Base-by-base conservation (phyloP, 2,888 invertebrate species). In the Prenolepis imparis region DNA sequence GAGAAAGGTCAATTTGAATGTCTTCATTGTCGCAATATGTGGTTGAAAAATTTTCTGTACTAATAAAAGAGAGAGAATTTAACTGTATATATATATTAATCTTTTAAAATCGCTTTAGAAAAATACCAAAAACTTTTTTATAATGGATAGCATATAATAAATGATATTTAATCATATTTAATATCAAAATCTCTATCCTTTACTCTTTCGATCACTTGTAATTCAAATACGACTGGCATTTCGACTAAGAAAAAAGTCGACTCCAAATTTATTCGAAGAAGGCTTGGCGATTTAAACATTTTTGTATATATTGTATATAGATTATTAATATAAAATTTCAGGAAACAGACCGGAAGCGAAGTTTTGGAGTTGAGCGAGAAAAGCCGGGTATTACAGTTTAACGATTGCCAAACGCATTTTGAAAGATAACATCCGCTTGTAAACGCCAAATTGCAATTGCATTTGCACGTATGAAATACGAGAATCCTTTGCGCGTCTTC, bases 351-450 rank as follows among this genome's bases (percentile, higher is more conserved):
- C 36, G 48, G 39, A 64, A 75, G 15, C 21, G 21, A 63, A 48
- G 48, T 63, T 63, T 48, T 21, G 32, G 21, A 36, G 21, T 48
- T 21, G 15, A 8, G 28, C 28, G 44, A 21, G 63, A 36, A 36
- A 52, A 63, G 21, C 4, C 44, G 15, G 52, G 48, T 21, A 74
- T 63, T 63, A 73, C 18, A 11, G 11, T 32, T 48, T 12, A n/a
- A 28, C 15, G 3, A 15, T 21, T 74, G 63, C 63, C 48, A 63
- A 75, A 18, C 36, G 48, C 63, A 63, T 75, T 52, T 75, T 48
- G 32, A 18, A 64, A 64, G 63, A 48, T 74, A 52, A 64, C 6
- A 32, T 61, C 11, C 44, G 44, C 36, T 0, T 39, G 28, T 55
- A 66, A 77, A 64, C 18, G 3, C 21, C 75, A 32, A 64, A 64